Base-by-base conservation (phyloP, 2,888 invertebrate species). In the Andrena minutula region DNA sequence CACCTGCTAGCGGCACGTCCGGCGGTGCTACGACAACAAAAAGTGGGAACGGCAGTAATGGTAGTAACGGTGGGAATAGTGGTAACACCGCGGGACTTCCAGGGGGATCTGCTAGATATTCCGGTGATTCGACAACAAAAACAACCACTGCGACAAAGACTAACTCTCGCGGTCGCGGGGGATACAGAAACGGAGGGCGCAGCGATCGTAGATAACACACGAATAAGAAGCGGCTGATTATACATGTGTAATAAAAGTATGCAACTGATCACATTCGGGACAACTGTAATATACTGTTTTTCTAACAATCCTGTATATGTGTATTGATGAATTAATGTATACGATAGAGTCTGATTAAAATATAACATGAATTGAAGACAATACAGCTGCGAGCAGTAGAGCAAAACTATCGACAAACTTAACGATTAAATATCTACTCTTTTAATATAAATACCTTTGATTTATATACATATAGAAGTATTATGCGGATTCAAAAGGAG, bases 121-220 rank as follows among this genome's bases (percentile, higher is more conserved):
- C 88, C 28, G 87, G 89, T 20, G 93, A 93, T 51, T 79, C 90
- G n/a, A 88, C 90, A 10, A 77, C 92, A n/a, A 93, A 91, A 84
- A 75, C 90, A 26, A 83, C 91, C 3, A 73, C 88, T 10, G 84
- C 90, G n/a, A 79, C 90, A 2, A 94, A 94, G 81, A 89, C 90
- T 61, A 91, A 89, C 41, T 82, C 93, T 0, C 91, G 94, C 0
- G 94, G 93, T n/a, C 92, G 93, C 20, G 92, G 91, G 3, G 82
- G 89, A 28, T 93, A 93, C 76, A 86, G 94, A 75, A 94, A 94
- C 74, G 93, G 93, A 20, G 90, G 92, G 41, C 91, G 93, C 0
- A 91, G 87, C 68, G 93, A 94, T 41, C 91, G 93, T 75, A 94
- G 93, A 93, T 94, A 94, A 92, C 93, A 93, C 83, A 86, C 85